Evolutionary conservation across 1,140 invertebrate genomes (phyloP).

Genomic region (Caenorhabditis brenneri): DNA sequence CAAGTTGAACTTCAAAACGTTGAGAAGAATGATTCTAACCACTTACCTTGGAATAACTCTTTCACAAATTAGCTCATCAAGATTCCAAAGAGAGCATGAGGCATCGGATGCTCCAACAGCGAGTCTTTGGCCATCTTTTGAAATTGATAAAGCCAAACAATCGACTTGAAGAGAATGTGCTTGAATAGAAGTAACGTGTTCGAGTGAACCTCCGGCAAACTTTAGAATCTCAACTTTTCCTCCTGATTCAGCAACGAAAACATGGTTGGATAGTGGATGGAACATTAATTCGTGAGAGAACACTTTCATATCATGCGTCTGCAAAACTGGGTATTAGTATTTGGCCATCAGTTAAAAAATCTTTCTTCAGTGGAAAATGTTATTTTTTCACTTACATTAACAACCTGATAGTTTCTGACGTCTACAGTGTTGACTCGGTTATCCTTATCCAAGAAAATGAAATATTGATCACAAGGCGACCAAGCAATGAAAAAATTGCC

Average conservation of each 20-base stretch:
- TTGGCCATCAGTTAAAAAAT: neutral
- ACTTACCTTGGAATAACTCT: slow-evolving; percentile 9
- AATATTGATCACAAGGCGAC: slow-evolving; percentile 39
- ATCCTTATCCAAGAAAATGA: slow-evolving; percentile 37
- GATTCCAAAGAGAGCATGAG: slow-evolving; percentile 39
- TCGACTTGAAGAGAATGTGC: slow-evolving; percentile 25
- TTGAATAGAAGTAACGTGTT: slow-evolving; percentile 5
- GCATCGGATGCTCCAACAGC: slow-evolving; percentile 46
- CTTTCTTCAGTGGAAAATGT: too few relatives aligned
- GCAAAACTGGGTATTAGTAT: neutral
- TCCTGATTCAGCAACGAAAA: slow-evolving; percentile 35
- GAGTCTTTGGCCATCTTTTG: slow-evolving; percentile 27
- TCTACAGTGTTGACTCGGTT: slow-evolving; percentile 34
- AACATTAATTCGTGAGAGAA: slow-evolving; percentile 1
- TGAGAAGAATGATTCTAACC: too few relatives aligned
- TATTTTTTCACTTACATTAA: neutral
- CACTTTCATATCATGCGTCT: slow-evolving; percentile 43
- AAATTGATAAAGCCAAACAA: slow-evolving; percentile 2
- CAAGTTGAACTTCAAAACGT: neutral
- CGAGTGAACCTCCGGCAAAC: slow-evolving; percentile 12
- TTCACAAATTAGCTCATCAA: slow-evolving; percentile 44
- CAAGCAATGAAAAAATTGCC: slow-evolving; percentile 31
- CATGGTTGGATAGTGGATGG: slow-evolving; percentile 21
- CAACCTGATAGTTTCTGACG: neutral
- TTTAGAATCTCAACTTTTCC: slow-evolving; percentile 49